Conservation (phyloP, 2,797 vertebrate genomes). For the Falco columbarius region DNA sequence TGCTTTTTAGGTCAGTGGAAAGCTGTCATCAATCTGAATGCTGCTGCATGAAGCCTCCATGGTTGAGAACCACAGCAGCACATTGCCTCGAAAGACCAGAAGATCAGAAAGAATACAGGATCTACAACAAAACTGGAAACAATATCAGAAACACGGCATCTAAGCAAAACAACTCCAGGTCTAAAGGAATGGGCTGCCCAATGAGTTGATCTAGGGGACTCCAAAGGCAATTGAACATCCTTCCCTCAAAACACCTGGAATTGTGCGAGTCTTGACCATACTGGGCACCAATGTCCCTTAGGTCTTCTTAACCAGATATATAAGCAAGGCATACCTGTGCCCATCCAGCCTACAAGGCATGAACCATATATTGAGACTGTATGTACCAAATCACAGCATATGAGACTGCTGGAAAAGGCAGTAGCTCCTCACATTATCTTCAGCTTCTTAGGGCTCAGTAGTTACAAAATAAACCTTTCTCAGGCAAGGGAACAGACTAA, state of each 20-base stretch:
- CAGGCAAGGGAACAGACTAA: neutral
- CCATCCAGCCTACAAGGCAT: neutral
- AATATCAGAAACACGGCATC: neutral
- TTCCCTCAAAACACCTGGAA: neutral
- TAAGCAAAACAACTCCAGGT: neutral
- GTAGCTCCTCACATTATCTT: neutral
- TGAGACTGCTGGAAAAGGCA: neutral
- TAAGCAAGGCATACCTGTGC: neutral
- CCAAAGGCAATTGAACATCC: neutral
- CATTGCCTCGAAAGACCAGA: neutral
- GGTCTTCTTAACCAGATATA: neutral
- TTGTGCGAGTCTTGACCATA: neutral
- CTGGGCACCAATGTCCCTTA: neutral
- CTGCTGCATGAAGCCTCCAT: neutral
- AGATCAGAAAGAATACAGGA: neutral
- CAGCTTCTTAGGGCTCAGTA: neutral
- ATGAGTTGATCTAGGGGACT: neutral
- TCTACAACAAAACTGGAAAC: neutral
- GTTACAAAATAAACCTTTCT: neutral
- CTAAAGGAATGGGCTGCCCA: neutral
- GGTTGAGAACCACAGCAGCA: neutral
- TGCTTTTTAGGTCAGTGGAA: neutral
- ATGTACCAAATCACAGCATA: neutral
- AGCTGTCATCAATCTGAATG: neutral
- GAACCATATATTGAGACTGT: rapidly evolving